Percentiles rank a stretch among this genome's conserved stretches.
Conservation (phyloP, 2,113 vertebrate species). For the Gallinago jamesoni region DNA sequence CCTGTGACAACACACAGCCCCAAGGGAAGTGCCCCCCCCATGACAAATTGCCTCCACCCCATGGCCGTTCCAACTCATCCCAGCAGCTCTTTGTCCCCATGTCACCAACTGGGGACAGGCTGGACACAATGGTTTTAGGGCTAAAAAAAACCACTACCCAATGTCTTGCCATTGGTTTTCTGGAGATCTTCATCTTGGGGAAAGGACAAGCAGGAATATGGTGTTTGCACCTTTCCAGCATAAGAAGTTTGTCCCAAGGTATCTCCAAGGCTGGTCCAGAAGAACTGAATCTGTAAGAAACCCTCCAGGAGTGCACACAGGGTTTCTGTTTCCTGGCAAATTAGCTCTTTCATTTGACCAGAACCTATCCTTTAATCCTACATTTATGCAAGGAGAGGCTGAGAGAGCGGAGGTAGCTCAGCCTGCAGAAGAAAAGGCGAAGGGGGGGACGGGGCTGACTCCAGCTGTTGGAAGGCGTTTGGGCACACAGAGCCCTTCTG, state of each 20-base stretch:
- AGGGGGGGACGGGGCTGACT: neutral
- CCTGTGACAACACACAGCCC: neutral
- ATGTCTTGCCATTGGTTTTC: accelerated
- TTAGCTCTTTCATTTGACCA: neutral
- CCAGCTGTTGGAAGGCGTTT: accelerated
- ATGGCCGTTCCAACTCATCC: accelerated
- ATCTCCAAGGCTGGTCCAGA: neutral
- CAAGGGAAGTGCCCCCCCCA: neutral
- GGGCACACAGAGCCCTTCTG: neutral
- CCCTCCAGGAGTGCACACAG: accelerated
- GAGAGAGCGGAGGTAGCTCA: neutral
- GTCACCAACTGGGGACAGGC: neutral
- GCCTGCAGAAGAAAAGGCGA: neutral
- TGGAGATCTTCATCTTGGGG: neutral
- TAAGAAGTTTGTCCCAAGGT: neutral
- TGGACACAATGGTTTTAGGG: neutral
- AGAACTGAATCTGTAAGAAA: neutral
- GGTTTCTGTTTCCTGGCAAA: neutral
- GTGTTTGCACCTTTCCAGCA: neutral
- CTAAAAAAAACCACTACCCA: neutral
- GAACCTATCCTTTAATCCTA: neutral
- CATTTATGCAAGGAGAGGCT: neutral
- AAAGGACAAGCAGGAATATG: neutral
- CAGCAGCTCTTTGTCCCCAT: neutral
- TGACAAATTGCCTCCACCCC: accelerated